Percentiles rank a stretch among this genome's conserved stretches.
These are phyloP conservation scores for Rhizoglyphus robini DNA, from an alignment of 1,140 invertebrate species.

Conservation along the genomic window DNA sequence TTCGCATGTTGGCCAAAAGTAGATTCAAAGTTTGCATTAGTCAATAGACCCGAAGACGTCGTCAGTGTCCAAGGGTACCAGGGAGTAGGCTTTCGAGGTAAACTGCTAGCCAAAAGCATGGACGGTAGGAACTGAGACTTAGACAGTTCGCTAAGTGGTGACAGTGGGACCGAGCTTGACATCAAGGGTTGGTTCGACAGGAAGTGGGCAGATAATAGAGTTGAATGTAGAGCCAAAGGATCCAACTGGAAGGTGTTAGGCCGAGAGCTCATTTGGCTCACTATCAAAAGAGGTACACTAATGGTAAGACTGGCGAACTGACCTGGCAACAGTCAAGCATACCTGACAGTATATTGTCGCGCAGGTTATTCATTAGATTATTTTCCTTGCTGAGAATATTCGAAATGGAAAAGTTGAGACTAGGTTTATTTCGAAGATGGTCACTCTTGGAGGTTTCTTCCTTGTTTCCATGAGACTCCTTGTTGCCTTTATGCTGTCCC, in stretches of 20 bases:
- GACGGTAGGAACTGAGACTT: conserved; percentile 16
- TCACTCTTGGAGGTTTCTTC: not conserved
- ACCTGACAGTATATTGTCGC: conserved; percentile 8
- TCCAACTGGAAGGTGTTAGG: not conserved
- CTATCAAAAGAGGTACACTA: not conserved
- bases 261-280: not conserved
- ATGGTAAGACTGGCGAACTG: not conserved
- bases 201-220: conserved; percentile 8
- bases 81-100: conserved; percentile 24
- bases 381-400: conserved; percentile 11
- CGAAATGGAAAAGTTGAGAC: conserved; percentile 12
- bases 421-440: not conserved
- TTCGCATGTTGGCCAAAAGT: not conserved
- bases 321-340: not conserved
- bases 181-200: conserved; percentile 8
- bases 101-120: conserved; percentile 20
- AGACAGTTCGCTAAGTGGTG: not conserved
- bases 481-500: too few species aligned
- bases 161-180: not conserved
- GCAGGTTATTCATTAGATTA: conserved; percentile 7
- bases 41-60: not conserved
- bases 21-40: not conserved
- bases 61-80: conserved; percentile 26
- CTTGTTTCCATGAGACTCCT: too few species aligned
- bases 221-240: not conserved